Conservation (phyloP, 2,113 vertebrate genomes). For the Rattus rattus region DNA sequence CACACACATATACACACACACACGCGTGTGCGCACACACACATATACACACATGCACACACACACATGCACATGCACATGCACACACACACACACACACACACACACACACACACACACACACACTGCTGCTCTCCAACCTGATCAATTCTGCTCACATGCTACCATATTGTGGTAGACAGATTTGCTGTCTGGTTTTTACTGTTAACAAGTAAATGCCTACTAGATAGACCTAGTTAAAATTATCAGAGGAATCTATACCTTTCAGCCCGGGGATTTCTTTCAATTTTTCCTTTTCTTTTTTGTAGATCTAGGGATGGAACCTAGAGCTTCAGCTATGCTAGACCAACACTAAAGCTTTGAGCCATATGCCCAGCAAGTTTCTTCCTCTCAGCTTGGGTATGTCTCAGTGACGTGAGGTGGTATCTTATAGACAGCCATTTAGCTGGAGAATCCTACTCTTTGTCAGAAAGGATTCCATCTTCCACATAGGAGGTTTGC, state of each 20-base stretch:
- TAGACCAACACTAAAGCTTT: neutral
- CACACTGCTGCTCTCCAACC: neutral
- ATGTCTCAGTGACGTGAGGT: neutral
- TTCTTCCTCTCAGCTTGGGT: fast-evolving
- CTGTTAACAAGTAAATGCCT: neutral
- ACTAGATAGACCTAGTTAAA: neutral
- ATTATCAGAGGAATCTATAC: neutral
- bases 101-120: neutral
- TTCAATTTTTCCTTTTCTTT: neutral
- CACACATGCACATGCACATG: neutral
- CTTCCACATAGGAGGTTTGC: neutral
- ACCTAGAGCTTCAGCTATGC: neutral
- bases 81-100: neutral
- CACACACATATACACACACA: neutral
- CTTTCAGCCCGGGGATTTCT: neutral
- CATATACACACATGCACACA: neutral
- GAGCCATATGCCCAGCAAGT: too few species aligned
- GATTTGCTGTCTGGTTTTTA: neutral
- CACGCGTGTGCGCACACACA: neutral
- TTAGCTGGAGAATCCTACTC: neutral
- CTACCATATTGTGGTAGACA: neutral
- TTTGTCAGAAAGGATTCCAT: neutral
- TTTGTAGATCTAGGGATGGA: neutral
- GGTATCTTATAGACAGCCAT: neutral
- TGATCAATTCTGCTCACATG: neutral